phyloP scores from a whole-genome alignment of 92 coral and sea anemone species.

The Porites lobata region DNA sequence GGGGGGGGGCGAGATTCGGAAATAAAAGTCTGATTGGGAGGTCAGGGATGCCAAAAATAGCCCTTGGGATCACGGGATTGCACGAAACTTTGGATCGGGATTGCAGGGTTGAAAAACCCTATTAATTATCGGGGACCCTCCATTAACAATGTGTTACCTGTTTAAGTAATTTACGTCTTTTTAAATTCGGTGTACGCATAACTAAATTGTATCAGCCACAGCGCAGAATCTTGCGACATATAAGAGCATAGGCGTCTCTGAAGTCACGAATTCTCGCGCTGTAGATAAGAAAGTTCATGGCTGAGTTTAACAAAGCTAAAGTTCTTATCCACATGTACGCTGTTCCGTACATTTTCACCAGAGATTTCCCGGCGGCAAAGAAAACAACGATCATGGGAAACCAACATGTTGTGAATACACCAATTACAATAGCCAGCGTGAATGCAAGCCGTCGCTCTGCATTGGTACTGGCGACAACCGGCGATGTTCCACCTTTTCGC shows the following conservation, averaged over 20 bases:
- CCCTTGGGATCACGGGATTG: no score
- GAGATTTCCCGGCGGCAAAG: constrained; percentile 43
- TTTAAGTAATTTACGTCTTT: no score
- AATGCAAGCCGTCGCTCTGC: constrained; percentile 55
- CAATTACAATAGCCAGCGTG: constrained; percentile 59
- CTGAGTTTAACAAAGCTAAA: constrained; percentile 60
- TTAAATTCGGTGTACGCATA: neutral
- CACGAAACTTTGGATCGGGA: no score
- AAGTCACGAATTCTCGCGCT: constrained; percentile 59
- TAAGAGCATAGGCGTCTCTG: constrained; percentile 38
- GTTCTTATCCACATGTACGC: constrained; percentile 77
- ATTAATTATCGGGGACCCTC: no score
- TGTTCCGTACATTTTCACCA: constrained; percentile 51
- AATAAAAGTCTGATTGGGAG: no score
- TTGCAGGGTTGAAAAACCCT: no score
- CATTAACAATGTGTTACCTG: no score
- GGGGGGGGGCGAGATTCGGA: no score
- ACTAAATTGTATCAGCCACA: neutral
- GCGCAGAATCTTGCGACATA: constrained; percentile 33
- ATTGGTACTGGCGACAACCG: constrained; percentile 9
- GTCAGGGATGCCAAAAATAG: no score
- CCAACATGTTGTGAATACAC: constrained; percentile 47
- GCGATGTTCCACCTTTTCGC: neutral
- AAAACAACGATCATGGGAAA: constrained; percentile 50
- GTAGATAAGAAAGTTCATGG: constrained; percentile 69